Evolutionary conservation across 2,113 vertebrate species (phyloP).

Genomic region (Leptocoma aspasia): DNA sequence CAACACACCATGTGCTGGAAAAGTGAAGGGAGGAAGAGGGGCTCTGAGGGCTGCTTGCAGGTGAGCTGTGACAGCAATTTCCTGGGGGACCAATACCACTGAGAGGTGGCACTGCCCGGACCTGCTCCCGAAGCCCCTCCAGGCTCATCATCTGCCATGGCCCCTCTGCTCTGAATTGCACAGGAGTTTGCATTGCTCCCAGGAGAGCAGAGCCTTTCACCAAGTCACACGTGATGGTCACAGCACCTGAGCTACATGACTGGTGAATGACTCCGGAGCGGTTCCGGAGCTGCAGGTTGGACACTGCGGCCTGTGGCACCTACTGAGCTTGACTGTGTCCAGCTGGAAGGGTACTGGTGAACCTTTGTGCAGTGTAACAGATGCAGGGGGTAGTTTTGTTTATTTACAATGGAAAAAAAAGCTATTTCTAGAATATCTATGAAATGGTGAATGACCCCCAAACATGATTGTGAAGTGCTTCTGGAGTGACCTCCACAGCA

Average conservation of each 20-base stretch:
- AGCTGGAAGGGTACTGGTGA: not conserved
- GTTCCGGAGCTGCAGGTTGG: not conserved
- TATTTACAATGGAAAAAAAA: not conserved
- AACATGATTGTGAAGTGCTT: not conserved
- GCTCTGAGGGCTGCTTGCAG: not conserved
- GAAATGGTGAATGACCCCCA: not conserved
- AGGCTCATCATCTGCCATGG: not conserved
- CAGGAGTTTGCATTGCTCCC: not conserved
- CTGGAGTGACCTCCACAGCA: not conserved
- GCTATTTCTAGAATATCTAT: not conserved
- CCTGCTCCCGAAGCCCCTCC: fast-evolving
- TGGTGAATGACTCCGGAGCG: fast-evolving
- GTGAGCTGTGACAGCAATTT: not conserved
- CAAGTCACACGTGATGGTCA: fast-evolving
- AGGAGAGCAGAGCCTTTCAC: not conserved
- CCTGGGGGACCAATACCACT: fast-evolving
- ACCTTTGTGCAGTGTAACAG: not conserved
- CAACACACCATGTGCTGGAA: not conserved
- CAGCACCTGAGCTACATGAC: fast-evolving
- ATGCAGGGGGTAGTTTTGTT: not conserved
- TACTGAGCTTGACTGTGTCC: not conserved
- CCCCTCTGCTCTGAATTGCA: not conserved
- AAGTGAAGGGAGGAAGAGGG: not conserved
- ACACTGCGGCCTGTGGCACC: fast-evolving
- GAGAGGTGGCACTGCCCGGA: fast-evolving